These are phyloP conservation scores for Montipora capitata DNA, from an alignment of 92 coral and sea anemone species.

Conservation along the genomic window DNA sequence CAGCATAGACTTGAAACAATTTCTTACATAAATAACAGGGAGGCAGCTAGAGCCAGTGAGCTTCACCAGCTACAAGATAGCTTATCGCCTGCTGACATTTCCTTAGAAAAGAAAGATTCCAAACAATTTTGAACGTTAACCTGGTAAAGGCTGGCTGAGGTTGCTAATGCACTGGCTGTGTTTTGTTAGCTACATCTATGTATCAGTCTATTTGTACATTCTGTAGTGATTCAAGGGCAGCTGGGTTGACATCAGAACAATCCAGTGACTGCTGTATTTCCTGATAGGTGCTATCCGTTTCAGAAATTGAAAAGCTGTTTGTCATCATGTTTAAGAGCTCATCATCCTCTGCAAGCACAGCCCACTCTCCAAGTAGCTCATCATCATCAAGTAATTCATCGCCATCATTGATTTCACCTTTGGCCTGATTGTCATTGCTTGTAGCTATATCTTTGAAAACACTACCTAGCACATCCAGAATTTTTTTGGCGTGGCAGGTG, in stretches of 20 bases:
- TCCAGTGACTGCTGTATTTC: constrained; percentile 7
- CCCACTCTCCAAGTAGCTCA: constrained; percentile 48
- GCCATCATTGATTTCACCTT: not conserved
- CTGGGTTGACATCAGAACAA: constrained; percentile 14
- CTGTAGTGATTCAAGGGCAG: constrained; percentile 9
- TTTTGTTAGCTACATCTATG: not conserved
- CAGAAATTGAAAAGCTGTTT: constrained; percentile 49
- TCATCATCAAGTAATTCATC: constrained; percentile 10
- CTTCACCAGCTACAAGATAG: no score
- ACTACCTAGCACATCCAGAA: constrained; percentile 11
- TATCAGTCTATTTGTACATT: constrained; percentile 9
- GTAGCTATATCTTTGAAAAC: constrained; percentile 19
- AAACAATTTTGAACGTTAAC: not conserved
- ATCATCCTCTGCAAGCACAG: constrained; percentile 38
- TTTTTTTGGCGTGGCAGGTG: constrained; percentile 45
- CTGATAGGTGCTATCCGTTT: constrained; percentile 28
- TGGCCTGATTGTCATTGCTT: not conserved
- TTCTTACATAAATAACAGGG: no score
- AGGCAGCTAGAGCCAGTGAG: no score
- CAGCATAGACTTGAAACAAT: no score
- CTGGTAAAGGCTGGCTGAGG: no score
- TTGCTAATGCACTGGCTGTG: not conserved
- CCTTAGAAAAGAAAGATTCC: not conserved
- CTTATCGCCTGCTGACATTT: not conserved
- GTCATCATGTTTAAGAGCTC: constrained; percentile 47